Evolutionary conservation across 2,113 vertebrate species (phyloP).

Genomic region (Nerophis ophidion): DNA sequence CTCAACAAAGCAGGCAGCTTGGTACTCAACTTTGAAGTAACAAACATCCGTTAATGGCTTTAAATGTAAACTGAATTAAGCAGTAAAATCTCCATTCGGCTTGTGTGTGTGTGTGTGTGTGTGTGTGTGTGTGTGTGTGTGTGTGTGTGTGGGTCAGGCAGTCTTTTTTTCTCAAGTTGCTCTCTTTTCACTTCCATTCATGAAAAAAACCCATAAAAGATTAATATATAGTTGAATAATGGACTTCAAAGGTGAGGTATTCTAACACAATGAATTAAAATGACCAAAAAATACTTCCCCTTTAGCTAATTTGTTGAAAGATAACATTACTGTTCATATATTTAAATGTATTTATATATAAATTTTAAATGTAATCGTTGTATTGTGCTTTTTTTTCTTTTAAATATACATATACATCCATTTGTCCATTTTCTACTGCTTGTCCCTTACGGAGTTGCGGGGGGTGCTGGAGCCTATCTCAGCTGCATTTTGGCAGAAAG

Average conservation of each 20-base stretch:
- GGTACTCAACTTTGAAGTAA: neutral
- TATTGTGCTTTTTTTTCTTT: too few species aligned
- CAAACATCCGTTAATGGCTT: constrained; percentile 3
- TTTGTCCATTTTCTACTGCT: too few species aligned
- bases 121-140: neutral
- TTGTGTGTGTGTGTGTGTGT: neutral
- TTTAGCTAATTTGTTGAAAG: too few species aligned
- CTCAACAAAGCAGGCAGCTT: neutral
- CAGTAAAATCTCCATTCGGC: constrained; percentile 2
- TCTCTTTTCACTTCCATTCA: neutral
- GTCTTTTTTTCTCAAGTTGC: neutral
- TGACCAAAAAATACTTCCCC: too few species aligned
- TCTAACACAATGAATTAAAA: neutral
- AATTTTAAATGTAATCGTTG: too few species aligned
- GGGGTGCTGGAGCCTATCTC: too few species aligned
- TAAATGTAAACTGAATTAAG: constrained; percentile 1
- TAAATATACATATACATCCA: too few species aligned
- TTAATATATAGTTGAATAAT: neutral
- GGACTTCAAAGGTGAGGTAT: neutral
- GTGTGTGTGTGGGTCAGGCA: neutral
- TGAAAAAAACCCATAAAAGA: neutral
- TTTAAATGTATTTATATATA: too few species aligned
- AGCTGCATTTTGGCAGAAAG: too few species aligned
- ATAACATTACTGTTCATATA: too few species aligned
- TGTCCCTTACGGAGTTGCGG: too few species aligned